A percentile compares a stretch with the other conserved stretches of the same genome.
Conservation (phyloP, 1,140 invertebrate species). For the Phortica variegata region DNA sequence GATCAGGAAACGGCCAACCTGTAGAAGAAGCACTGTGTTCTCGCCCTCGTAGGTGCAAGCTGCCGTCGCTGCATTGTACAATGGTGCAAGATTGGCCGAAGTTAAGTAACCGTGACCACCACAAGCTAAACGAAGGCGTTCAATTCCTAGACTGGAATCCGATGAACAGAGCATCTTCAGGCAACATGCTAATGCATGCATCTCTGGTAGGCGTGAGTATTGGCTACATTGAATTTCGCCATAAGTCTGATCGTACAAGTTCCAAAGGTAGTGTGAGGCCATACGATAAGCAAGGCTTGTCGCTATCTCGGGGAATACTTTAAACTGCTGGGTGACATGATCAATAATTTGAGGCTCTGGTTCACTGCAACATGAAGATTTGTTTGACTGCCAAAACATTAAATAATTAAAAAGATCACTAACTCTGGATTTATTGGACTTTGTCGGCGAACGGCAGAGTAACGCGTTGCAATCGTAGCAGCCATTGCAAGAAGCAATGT, state of each 20-base stretch:
- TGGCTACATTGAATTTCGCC: conserved; percentile 75
- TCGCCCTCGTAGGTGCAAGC: conserved; percentile 93
- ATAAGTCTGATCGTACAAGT: conserved; percentile 78
- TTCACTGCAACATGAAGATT: conserved; percentile 48
- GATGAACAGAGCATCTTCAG: conserved; percentile 82
- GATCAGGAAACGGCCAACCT: conserved; percentile 81
- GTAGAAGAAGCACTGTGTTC: conserved; percentile 87
- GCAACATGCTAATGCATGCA: conserved; percentile 87
- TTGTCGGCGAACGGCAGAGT: conserved; percentile 84
- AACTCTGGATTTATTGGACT: conserved; percentile 80
- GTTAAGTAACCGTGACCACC: conserved; percentile 93
- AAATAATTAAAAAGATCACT: no score
- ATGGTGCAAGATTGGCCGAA: conserved; percentile 76
- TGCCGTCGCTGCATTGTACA: conserved; percentile 77
- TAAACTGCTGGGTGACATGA: conserved; percentile 91
- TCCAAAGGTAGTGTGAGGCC: conserved; percentile 72
- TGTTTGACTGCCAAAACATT: neutral
- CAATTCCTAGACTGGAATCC: conserved; percentile 70
- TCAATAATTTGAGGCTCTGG: conserved; percentile 88
- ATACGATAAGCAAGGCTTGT: conserved; percentile 74
- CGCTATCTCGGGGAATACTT: conserved; percentile 84
- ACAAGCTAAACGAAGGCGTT: conserved; percentile 80
- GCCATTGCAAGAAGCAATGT: conserved; percentile 72
- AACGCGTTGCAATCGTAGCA: conserved; percentile 80
- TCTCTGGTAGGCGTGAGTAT: conserved; percentile 74